These are phyloP conservation scores for Proisotoma minuta DNA, from an alignment of 2,888 invertebrate species.

Conservation along the genomic window DNA sequence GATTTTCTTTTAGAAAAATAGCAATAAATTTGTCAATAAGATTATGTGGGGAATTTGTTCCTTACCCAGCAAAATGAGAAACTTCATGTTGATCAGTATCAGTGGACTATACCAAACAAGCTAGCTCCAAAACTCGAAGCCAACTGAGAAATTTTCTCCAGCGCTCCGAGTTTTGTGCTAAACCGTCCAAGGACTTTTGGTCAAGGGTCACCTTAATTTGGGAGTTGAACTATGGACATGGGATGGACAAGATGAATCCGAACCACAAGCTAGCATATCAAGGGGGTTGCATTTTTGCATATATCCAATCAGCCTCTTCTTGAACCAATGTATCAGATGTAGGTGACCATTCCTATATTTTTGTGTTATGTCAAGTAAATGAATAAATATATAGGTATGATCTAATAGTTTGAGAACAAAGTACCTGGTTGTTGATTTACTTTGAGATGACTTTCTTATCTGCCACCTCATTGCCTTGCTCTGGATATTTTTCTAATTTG, in stretches of 20 bases:
- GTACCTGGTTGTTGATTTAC: no score
- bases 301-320: no score
- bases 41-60: neutral
- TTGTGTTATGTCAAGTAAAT: no score
- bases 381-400: no score
- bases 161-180: slow-evolving; percentile 16
- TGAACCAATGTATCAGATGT: no score
- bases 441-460: no score
- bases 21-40: neutral
- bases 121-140: slow-evolving; percentile 24
- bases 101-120: slow-evolving; percentile 1
- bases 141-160: slow-evolving; percentile 17
- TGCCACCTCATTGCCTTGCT: no score
- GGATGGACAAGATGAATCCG: slow-evolving; percentile 12
- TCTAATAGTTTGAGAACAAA: no score
- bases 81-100: slow-evolving; percentile 24
- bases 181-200: slow-evolving; percentile 19
- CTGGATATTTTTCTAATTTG: no score
- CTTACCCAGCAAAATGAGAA: slow-evolving; percentile 33
- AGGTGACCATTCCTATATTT: no score
- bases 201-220: slow-evolving; percentile 19
- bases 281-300: no score
- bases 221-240: slow-evolving; percentile 7
- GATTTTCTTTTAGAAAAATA: neutral
- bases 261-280: neutral